phyloP scores from a whole-genome alignment of 1,140 invertebrate species.

The Leptoteleia sp. region DNA sequence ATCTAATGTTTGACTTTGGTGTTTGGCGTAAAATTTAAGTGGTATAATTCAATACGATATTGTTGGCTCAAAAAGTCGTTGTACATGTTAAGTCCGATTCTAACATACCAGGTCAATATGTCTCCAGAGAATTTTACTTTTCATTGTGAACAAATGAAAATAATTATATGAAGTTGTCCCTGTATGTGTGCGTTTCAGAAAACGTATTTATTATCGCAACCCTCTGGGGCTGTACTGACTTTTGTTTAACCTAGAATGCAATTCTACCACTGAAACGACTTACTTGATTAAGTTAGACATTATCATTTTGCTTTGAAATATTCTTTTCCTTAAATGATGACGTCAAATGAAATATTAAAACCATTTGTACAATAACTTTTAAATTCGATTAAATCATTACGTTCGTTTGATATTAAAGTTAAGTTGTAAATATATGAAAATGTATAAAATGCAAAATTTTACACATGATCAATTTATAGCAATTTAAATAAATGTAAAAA shows the following conservation, averaged over 20 bases:
- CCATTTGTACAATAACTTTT: background rate
- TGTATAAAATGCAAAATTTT: too few species aligned
- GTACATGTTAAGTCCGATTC: conserved; percentile 26
- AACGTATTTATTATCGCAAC: conserved; percentile 60
- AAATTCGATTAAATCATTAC: background rate
- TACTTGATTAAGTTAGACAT: conserved; percentile 58
- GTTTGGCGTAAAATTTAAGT: too few species aligned
- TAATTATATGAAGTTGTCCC: conserved; percentile 56
- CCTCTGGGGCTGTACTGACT: conserved; percentile 50
- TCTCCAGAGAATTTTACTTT: conserved; percentile 52
- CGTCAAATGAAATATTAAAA: conserved; percentile 13
- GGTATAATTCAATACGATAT: too few species aligned
- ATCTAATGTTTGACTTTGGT: too few species aligned
- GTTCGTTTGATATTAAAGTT: background rate
- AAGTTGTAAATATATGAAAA: background rate
- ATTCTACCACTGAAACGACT: conserved; percentile 31
- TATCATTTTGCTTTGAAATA: conserved; percentile 51
- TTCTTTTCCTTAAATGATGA: conserved; percentile 10
- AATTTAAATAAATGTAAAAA: too few species aligned
- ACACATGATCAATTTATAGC: too few species aligned
- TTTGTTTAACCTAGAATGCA: conserved; percentile 59
- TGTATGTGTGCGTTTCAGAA: conserved; percentile 47
- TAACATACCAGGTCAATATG: conserved; percentile 44
- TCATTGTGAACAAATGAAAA: conserved; percentile 57
- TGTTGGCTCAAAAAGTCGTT: too few species aligned